These are phyloP conservation scores for Limenitis arthemis DNA, from an alignment of 2,888 invertebrate genomes.

Conservation along the genomic window DNA sequence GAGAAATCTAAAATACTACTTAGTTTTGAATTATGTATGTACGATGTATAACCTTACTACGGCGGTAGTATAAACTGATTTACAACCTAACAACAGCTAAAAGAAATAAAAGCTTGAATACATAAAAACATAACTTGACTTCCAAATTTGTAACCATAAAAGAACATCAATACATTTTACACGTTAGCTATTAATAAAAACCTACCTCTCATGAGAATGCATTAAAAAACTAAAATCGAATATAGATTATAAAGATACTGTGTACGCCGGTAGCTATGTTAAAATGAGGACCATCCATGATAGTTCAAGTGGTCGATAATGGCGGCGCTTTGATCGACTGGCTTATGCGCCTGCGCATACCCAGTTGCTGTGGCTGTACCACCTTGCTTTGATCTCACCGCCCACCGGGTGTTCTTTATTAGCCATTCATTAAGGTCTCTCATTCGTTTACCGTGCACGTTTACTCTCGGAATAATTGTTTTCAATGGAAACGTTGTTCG, in stretches of 20 bases:
- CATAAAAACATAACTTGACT: not conserved
- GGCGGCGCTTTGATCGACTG: slow-evolving; percentile 53
- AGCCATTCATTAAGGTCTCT: slow-evolving; percentile 53
- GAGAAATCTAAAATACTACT: no score
- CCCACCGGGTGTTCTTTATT: slow-evolving; percentile 48
- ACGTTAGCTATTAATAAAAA: slow-evolving; percentile 11
- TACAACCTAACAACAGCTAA: not conserved
- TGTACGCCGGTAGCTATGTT: slow-evolving; percentile 54
- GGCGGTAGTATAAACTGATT: not conserved
- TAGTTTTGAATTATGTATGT: no score
- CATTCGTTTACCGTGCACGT: slow-evolving; percentile 24
- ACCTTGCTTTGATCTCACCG: slow-evolving; percentile 53
- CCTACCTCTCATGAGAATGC: slow-evolving; percentile 14
- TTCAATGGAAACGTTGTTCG: slow-evolving; percentile 12
- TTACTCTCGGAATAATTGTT: slow-evolving; percentile 17
- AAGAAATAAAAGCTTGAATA: not conserved
- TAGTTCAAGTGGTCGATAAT: slow-evolving; percentile 55
- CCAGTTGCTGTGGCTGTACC: slow-evolving; percentile 14
- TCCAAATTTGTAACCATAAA: not conserved
- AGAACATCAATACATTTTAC: slow-evolving; percentile 3
- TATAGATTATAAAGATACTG: slow-evolving; percentile 30
- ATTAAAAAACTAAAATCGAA: slow-evolving; percentile 16
- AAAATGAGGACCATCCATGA: slow-evolving; percentile 46
- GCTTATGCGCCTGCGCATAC: slow-evolving; percentile 32
- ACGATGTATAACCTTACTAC: no score